These are phyloP conservation scores for Mormyrops boulengeri DNA, from an alignment of 2,797 vertebrate genomes.

Conservation along the genomic window DNA sequence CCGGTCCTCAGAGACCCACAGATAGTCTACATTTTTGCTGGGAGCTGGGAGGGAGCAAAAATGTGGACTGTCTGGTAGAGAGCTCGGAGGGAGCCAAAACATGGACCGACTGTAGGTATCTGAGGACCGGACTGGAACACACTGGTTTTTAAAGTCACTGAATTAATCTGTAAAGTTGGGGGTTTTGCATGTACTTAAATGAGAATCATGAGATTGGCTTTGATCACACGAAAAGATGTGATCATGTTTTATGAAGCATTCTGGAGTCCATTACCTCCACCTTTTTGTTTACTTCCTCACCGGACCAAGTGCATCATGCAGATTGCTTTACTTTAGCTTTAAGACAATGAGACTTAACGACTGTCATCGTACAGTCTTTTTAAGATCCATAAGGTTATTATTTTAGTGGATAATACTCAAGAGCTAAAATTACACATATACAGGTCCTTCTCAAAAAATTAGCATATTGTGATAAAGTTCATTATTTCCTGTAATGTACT, in stretches of 20 bases:
- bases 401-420: not conserved
- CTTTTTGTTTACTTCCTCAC: not conserved
- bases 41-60: not conserved
- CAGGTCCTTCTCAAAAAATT: no score
- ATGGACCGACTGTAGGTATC: not conserved
- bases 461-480: no score
- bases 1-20: not conserved
- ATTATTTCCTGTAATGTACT: no score
- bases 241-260: not conserved
- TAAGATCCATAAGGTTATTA: not conserved
- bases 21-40: not conserved
- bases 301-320: not conserved
- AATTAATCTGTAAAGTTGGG: not conserved
- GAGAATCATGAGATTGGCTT: not conserved
- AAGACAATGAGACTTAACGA: not conserved
- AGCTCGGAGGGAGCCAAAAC: not conserved
- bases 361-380: not conserved
- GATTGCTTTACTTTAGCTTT: not conserved
- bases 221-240: not conserved
- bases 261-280: not conserved
- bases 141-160: not conserved
- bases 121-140: not conserved
- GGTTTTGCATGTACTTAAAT: not conserved
- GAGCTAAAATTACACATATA: not conserved
- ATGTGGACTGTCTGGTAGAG: not conserved